Base-by-base conservation (phyloP, 1,140 invertebrate genomes). In the Drosophila nikananu region DNA sequence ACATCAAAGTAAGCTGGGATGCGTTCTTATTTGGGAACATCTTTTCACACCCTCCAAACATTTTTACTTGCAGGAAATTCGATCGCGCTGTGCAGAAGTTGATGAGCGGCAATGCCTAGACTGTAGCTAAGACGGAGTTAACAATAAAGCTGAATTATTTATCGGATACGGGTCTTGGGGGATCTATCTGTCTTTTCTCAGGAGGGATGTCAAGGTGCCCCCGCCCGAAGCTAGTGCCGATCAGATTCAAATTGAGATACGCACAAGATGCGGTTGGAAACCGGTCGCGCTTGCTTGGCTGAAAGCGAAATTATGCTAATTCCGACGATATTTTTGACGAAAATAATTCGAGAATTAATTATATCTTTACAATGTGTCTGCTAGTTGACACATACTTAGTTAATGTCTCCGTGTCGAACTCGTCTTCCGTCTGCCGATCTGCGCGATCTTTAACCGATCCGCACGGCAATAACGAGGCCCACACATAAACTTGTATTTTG, bases 1-100 rank as follows among this genome's bases (percentile, higher is more conserved):
- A 95, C 94, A 44, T 98, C 97, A 6, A 95, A 95, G 97, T 98
- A 95, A 95, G 95, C 21, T 19, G 30, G 9, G 15, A 55, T 15
- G n/a, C 3, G 3, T 5, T 46, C 39, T 32, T 21, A 19, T 12
- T 39, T 3, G 3, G 19, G 21, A 0, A 57, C 4, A 25, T 5
- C 25, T 25, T 12, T 21, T 32, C 9, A 35, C 41, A 68, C 42
- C 19, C 6, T 49, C 1, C 13, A n/a, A 46, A 1, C 49, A 61
- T 75, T 91, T 82, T 82, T 86, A 52, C 23, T 95, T 95, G 59
- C 93, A 95, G 95, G 70, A 94, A 94, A 92, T 95, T 95, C 75
- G 95, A 95, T 91, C 94, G 94, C 64, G 94, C 94, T 83, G 94
- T 95, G 0, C 95, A 95, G 81, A 95, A 93, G 91, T 93, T 95